Conservation (phyloP, 2,888 invertebrate species). For the Epsilonema sp. region DNA sequence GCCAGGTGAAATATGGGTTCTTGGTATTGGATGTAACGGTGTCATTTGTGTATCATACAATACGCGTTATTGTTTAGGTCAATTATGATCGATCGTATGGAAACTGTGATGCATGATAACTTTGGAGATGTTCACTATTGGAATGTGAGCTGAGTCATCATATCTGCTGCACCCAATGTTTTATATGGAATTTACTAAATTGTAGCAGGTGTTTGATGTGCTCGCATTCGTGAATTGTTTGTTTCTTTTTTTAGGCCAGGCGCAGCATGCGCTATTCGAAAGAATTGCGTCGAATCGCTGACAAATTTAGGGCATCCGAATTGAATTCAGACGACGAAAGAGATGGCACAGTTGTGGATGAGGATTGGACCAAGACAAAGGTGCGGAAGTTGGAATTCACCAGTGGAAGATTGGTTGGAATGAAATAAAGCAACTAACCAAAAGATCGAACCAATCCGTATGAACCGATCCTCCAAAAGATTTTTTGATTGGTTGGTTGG, state of each 20-base stretch:
- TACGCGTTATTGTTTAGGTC: too few species aligned
- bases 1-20: too few species aligned
- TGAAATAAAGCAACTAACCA: too few species aligned
- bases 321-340: slow-evolving; percentile 44
- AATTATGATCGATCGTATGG: slow-evolving; percentile 42
- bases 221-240: neutral
- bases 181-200: too few species aligned
- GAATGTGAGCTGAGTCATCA: too few species aligned
- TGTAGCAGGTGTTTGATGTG: neutral
- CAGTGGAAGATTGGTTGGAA: too few species aligned
- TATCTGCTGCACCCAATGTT: too few species aligned
- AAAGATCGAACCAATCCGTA: too few species aligned
- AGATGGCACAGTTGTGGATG: slow-evolving; percentile 42
- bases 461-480: too few species aligned
- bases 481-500: too few species aligned
- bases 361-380: slow-evolving; percentile 44
- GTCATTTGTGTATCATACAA: neutral
- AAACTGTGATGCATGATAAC: slow-evolving; percentile 63
- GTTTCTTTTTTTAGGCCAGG: slow-evolving; percentile 24
- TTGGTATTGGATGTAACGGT: neutral
- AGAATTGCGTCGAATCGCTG: slow-evolving; percentile 46
- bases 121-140: slow-evolving; percentile 66
- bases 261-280: slow-evolving; percentile 73
- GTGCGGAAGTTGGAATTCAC: too few species aligned
- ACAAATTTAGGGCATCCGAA: slow-evolving; percentile 42